Base-by-base conservation (phyloP, 2,797 vertebrate genomes). In the Myotis pilosus region DNA sequence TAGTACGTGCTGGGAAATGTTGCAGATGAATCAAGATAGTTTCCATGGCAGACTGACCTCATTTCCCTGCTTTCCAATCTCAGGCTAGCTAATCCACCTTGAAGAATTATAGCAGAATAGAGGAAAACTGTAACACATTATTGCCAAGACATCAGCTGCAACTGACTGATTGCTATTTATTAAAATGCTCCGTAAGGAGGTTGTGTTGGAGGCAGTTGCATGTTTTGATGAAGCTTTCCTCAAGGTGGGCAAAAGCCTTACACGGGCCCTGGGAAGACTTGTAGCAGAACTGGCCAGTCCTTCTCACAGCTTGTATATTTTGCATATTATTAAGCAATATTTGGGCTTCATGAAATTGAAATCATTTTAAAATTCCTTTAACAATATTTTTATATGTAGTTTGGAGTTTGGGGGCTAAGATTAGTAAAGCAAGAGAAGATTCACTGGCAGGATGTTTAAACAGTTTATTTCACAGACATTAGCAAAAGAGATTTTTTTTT, bases 361-460 rank as follows among this genome's bases (percentile, higher is more conserved):
- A 88, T 72, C 72, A 74, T 44, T 85, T 94, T 82, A 84, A 93
- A n/a, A 47, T 68, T 33, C 49, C 79, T 80, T 87, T 75, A 80
- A 62, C 41, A 64, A 62, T 38, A 68, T 76, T 49, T 82, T 79
- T 49, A 49, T 33, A 91, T 92, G 89, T 33, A 64, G 8, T 90
- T 75, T 53, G 20, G 7, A 28, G 23, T 64, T 84, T 66, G 92
- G 47, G 60, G 53, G 25, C 36, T 95, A 72, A 89, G 30, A 80
- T 87, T n/a, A 60, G 33, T 82, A 95, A 68, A 95, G 15, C 38
- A 72, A 71, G 28, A 86, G 22, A 90, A 90, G 92, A 53, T 38
- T 62, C 47, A 78, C 36, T 78, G 33, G 79, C n/a, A 25, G 10
- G 19, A 49, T 57, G 78, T 91, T 71, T 78, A 82, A 88, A 69